Base-by-base conservation (phyloP, 64 coral and sea anemone species). In the Montipora efflorescens region DNA sequence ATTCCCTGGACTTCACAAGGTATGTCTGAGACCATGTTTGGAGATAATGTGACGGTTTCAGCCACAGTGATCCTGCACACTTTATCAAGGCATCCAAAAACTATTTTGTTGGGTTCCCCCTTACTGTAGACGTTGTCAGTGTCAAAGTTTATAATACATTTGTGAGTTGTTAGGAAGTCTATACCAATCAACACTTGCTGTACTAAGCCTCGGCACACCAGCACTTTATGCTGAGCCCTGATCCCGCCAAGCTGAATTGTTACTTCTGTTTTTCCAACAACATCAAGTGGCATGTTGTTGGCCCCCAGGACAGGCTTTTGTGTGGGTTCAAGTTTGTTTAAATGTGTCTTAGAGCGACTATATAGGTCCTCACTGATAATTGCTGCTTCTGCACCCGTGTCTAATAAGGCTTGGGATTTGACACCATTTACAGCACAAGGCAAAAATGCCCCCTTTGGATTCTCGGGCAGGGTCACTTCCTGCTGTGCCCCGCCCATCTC, bases 131-230 rank as follows among this genome's bases (percentile, higher is more conserved):
- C 55, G 59, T 21, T 61, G 47, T 61, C 52, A 36, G 14, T 67
- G 36, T 57, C 51, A 64, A 85, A 85, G 82, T 85, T 87, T 6
- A 93, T 74, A 15, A 93, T 74, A 76, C 80, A 87, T 47, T 78
- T 93, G 91, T 93, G 79, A 5, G 81, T 7, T 50, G 50, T 78
- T 20, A 93, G 59, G 68, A 79, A 78, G 50, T 93, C 83, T 43
- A 84, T 74, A 8, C 91, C 61, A 67, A 93, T 67, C 4, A 88
- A 83, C 59, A 88, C 67, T 48, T 93, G 82, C 61, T 79, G 75
- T 3, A 61, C 51, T 10, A 87, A 67, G 18, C 19, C 84, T 18
- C 74, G 76, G 13, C 83, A 87, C 11, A 93, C 83, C 4, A 78
- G 84, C 48, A 87, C 82, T 46, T 43, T 64, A 71, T 93, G 72